Evolutionary conservation across 2,113 vertebrate species (phyloP), one percentile per base, ranked within the genome.

Genomic region (Datnioides undecimradiatus): DNA sequence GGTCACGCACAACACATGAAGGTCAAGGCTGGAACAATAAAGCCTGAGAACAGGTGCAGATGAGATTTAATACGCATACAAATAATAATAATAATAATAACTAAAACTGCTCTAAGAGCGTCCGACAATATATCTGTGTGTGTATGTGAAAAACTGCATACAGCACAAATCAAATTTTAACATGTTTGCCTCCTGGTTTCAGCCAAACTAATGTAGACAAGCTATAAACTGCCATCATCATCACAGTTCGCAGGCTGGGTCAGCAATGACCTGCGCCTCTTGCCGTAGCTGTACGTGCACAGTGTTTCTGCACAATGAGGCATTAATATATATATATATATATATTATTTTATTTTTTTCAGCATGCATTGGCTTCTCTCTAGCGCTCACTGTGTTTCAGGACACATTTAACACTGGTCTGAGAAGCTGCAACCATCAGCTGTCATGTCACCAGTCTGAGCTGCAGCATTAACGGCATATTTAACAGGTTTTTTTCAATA

Each of bases 21-120:
- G 46, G 48, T 62, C 27, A 45, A 67, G 62, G 68, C 5, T 27
- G 51, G 51, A 72, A 58, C 51, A n/a, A 17, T 41, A 10, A n/a
- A 51, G 19, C 10, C 1, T 2, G n/a, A 31, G 4, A 40, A 8
- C 41, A 23, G 40, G n/a, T 69, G 23, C 29, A 9, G 29, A 38
- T 16, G 21, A 33, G 16, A 21, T 58, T 43, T 63, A 63, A 27
- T 41, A 43, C 14, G 8, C 17, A 11, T 17, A 67, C 14, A 41
- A 29, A 11, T n/a, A 16, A 23, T 34, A 23, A 1, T n/a, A 16
- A 23, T 34, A 23, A 1, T 21, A 5, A 12, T 52, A n/a, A 31
- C 2, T 45, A 45, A 64, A 45, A 31, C 19, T 10, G 6, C 12
- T 52, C 23, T 23, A 23, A 45, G 8, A 34, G 34, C 21, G 48